Conservation (phyloP, 2,888 invertebrate species). For the Eupithecia exiguata region DNA sequence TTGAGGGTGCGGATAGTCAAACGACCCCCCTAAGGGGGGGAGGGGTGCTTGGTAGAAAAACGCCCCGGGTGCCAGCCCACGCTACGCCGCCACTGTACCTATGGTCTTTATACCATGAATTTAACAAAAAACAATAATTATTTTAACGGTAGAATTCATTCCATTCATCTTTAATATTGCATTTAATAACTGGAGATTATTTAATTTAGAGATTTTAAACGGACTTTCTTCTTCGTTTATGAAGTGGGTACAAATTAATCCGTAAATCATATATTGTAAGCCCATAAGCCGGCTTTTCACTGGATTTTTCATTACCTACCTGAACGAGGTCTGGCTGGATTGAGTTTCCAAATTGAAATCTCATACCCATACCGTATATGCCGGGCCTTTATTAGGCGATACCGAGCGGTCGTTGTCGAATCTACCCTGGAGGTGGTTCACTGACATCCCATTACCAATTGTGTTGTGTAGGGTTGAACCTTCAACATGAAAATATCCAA, state of each 20-base stretch:
- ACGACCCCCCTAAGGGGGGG: no score
- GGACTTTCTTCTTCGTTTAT: neutral
- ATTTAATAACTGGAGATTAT: no score
- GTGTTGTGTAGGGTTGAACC: conserved; percentile 46
- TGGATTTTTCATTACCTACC: conserved; percentile 42
- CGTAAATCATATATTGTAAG: conserved; percentile 17
- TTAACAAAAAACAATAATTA: neutral
- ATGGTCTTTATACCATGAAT: no score
- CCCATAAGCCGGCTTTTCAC: conserved; percentile 36
- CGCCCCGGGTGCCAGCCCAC: no score
- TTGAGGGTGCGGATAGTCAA: no score
- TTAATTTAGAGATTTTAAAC: neutral
- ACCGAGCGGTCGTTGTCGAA: conserved; percentile 61
- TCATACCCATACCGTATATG: conserved; percentile 56
- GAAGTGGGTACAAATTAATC: conserved; percentile 8
- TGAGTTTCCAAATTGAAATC: conserved; percentile 67
- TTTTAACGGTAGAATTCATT: neutral
- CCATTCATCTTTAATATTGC: neutral
- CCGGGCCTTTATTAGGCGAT: conserved; percentile 68
- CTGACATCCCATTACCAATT: conserved; percentile 51
- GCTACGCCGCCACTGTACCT: no score
- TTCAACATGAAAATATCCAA: neutral
- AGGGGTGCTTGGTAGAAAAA: no score
- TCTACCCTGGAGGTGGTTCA: conserved; percentile 52
- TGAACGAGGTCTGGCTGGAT: conserved; percentile 48